Conservation (phyloP, 1,140 invertebrate genomes). For the Laodelphax striatellus region DNA sequence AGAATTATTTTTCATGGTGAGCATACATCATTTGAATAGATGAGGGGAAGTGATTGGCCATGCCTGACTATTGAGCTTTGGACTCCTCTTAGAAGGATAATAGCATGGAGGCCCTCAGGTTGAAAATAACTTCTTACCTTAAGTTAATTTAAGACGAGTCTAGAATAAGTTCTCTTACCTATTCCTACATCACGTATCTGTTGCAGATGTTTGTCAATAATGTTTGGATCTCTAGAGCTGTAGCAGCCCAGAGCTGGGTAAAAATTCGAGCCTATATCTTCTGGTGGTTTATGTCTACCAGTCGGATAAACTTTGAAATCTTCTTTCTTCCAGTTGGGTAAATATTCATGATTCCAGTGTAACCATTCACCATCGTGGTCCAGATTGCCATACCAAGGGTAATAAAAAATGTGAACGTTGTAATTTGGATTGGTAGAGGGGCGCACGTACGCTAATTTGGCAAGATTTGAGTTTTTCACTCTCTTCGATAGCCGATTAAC, state of each 20-base stretch:
- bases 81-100: no score
- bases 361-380: constrained; percentile 33
- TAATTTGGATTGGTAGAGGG: constrained; percentile 30
- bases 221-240: constrained; percentile 34
- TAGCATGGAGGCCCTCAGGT: no score
- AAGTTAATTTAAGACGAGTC: neutral
- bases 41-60: no score
- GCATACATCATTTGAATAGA: no score
- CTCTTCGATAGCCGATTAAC: constrained; percentile 19
- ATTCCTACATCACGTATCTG: constrained; percentile 34
- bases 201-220: constrained; percentile 36
- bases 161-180: constrained; percentile 19
- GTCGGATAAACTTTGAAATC: constrained; percentile 33
- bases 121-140: no score
- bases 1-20: no score
- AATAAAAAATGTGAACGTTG: constrained; percentile 39
- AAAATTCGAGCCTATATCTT: constrained; percentile 36
- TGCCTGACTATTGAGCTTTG: no score
- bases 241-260: constrained; percentile 38
- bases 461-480: constrained; percentile 14
- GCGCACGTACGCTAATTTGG: constrained; percentile 3
- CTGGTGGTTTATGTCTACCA: constrained; percentile 33
- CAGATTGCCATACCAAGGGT: constrained; percentile 37
- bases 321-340: constrained; percentile 36
- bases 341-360: constrained; percentile 37